phyloP scores from a whole-genome alignment of 2,797 vertebrate genomes.

The Rhinella marina region DNA sequence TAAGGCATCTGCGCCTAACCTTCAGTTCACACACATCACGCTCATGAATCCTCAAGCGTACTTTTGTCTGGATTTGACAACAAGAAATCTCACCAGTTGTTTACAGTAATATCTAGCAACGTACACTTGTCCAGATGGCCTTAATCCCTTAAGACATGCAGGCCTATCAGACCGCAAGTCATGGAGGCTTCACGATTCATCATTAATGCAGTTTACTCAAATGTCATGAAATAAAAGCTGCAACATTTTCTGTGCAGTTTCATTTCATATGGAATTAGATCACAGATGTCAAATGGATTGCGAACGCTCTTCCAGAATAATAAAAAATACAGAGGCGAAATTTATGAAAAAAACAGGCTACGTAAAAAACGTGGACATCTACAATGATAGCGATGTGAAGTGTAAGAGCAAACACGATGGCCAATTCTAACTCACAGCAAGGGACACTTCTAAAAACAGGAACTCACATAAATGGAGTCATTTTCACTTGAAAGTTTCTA shows the following conservation, averaged over 20 bases:
- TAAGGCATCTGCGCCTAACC: conserved; percentile 44
- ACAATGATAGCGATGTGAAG: background rate
- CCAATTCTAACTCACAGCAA: background rate
- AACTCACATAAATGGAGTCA: no score
- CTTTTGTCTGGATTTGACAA: conserved; percentile 58
- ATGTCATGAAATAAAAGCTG: conserved; percentile 58
- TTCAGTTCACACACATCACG: conserved; percentile 56
- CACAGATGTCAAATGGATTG: conserved; percentile 26
- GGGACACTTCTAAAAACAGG: no score
- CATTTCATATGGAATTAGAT: conserved; percentile 56
- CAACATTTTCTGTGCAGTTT: conserved; percentile 55
- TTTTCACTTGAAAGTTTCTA: no score
- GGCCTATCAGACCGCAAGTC: conserved; percentile 38
- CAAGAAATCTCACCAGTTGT: conserved; percentile 58
- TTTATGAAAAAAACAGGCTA: background rate
- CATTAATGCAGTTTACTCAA: conserved; percentile 63
- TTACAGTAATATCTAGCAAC: conserved; percentile 61
- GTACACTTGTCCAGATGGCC: conserved; percentile 56
- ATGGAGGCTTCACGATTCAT: conserved; percentile 57
- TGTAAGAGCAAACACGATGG: no score
- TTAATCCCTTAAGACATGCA: conserved; percentile 58
- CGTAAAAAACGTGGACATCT: background rate
- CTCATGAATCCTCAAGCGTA: conserved; percentile 41
- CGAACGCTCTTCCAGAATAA: conserved; percentile 20
- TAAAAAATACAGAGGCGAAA: background rate